Evolutionary conservation across 2,888 invertebrate species (phyloP), one percentile per base, ranked within the genome.

Genomic region (Miltochrista miniata): DNA sequence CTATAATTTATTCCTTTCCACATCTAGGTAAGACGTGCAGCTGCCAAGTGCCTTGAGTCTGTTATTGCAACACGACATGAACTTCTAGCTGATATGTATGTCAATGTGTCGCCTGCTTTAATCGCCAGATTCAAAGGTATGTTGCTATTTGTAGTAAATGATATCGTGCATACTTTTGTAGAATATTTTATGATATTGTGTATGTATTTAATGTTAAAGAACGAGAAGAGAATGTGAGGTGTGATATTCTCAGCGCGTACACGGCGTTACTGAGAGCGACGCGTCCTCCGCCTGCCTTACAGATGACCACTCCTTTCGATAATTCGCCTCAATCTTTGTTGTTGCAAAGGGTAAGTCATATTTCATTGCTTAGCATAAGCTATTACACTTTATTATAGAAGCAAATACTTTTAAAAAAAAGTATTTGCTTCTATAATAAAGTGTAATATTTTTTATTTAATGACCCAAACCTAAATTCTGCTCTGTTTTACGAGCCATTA

Each of bases 181-280:
- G 18, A 24, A 2, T 4, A 24, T 24, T 24, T 24, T 24, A n/a
- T n/a, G n/a, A n/a, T 24, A 24, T 4, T 24, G 5, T 24, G 18
- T 7, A 3, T 24, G 9, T 43, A 10, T 53, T 3, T 45, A 40
- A 35, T 42, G 45, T 57, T 64, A 13, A 79, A 96, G 99, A 99
- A 85, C 94, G 99, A 33, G 99, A 99, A 86, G 99, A 99, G 88
- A 99, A 99, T 83, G 99, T 99, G 0, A 99, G 99, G 79, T 98
- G 98, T 24, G 99, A 99, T 80, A 98, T 99, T 59, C 96, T 99
- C 79, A 97, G 98, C 76, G 98, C 99, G 0, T 99, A 98, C 81
- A 96, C 98, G 50, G 97, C 99, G 0, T 87, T 99, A 35, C 83
- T 99, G 60, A 94, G 96, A 57, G 98, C 98, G 78, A 99, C 99